phyloP scores from a whole-genome alignment of 2,888 invertebrate species.

The Gnatocerus cornutus region DNA sequence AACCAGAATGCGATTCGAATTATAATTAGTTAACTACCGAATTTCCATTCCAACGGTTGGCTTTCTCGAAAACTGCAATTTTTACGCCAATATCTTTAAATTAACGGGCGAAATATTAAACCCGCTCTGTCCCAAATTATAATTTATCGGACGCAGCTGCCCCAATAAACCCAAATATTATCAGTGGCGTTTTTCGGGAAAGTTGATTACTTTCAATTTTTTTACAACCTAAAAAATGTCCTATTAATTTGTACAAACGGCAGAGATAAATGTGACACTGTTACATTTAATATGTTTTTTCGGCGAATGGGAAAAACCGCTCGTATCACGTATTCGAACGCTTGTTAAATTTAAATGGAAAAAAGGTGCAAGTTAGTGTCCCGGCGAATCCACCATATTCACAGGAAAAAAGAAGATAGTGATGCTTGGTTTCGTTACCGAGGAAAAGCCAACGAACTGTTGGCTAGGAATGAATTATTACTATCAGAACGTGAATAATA shows the following conservation, averaged over 20 bases:
- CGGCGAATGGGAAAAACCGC: background rate
- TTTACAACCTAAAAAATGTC: slow-evolving; percentile 19
- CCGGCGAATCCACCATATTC: slow-evolving; percentile 2
- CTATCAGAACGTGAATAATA: too few relatives aligned
- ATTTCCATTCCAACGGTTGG: too few relatives aligned
- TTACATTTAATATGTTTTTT: slow-evolving; percentile 14
- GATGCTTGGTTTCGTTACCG: too few relatives aligned
- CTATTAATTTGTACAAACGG: slow-evolving; percentile 15
- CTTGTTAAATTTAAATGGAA: background rate
- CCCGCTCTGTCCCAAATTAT: background rate
- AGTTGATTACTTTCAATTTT: slow-evolving; percentile 22
- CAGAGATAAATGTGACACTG: slow-evolving; percentile 12
- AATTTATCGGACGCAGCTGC: slow-evolving; percentile 23
- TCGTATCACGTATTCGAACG: background rate
- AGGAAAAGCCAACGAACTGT: too few relatives aligned
- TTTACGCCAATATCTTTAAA: too few relatives aligned
- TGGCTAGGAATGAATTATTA: too few relatives aligned
- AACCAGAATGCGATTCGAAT: too few relatives aligned
- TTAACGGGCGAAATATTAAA: too few relatives aligned
- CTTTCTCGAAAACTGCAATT: too few relatives aligned
- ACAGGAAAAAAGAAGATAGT: too few relatives aligned
- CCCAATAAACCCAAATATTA: slow-evolving; percentile 23
- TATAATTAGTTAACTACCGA: too few relatives aligned
- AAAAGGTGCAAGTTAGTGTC: background rate
- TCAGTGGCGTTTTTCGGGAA: background rate